Evolutionary conservation across 2,888 invertebrate genomes (phyloP), one percentile per base, ranked within the genome.

Genomic region (Argyresthia albistria): DNA sequence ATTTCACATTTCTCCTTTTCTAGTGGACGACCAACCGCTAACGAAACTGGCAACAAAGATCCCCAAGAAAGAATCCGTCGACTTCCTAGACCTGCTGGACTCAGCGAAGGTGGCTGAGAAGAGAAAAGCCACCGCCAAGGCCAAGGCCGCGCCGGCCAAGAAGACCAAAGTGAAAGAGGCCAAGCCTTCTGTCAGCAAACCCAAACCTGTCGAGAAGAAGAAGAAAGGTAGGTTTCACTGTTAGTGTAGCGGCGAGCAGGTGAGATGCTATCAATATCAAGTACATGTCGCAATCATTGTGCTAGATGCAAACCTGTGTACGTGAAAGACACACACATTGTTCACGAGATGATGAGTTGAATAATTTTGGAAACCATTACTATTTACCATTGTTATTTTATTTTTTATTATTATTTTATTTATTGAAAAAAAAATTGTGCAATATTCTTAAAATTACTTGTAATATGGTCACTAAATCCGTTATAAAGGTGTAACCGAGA

Each of bases 1-100:
- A 25, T 4, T 39, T 39, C n/a, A 3, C n/a, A 39, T 3, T 39
- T 39, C 9, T 39, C n/a, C 45, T 43, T 16, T 78, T 73, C 14
- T 67, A 87, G 86, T 84, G 53, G 86, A 87, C 56, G 76, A 87
- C 57, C 70, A 83, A 56, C 86, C 86, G 0, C 65, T 87, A 10
- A 82, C 76, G 37, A 79, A 71, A 53, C 59, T 86, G 35, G 86
- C 83, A 0, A 76, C 66, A 43, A 82, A 77, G 68, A 61, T 76
- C 36, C 83, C 84, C 47, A 86, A 86, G 61, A 82, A 80, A 59
- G 86, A 84, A 47, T 58, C 74, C 0, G 75, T 77, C 0, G 80
- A 83, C 52, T 47, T 80, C 8, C 53, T 75, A 1, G 82, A 83
- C 1, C 54, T 82, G 1, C 57, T 81, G 1, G 82, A 82, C 56